phyloP scores from a whole-genome alignment of 2,888 invertebrate genomes.

The Eristalinus aeneus region DNA sequence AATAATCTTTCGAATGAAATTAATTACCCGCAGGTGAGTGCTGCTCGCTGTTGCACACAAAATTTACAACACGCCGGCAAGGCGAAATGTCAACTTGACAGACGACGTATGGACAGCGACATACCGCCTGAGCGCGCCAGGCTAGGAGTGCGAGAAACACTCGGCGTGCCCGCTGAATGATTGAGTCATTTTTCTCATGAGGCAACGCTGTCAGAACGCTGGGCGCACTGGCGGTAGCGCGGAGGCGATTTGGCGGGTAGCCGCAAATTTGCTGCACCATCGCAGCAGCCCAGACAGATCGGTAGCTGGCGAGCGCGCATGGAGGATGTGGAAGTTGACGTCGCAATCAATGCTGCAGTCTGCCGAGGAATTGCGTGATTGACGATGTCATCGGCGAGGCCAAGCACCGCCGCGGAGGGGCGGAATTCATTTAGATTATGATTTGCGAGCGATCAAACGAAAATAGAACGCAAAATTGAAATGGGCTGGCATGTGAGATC shows the following conservation, averaged over 20 bases:
- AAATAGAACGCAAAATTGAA: conserved; percentile 66
- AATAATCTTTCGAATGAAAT: conserved; percentile 70
- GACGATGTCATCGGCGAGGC: conserved; percentile 58
- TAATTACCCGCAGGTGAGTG: conserved; percentile 71
- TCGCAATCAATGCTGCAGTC: conserved; percentile 60
- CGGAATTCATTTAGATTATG: conserved; percentile 66
- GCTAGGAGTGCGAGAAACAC: conserved; percentile 25
- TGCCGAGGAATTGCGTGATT: conserved; percentile 46
- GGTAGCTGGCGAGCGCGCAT: conserved; percentile 28
- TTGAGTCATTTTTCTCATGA: conserved; percentile 71
- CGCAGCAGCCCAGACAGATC: conserved; percentile 13
- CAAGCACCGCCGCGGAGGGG: conserved; percentile 33
- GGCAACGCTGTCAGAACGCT: conserved; percentile 61
- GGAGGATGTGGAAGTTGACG: conserved; percentile 68
- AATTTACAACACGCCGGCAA: conserved; percentile 66
- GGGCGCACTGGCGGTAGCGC: conserved; percentile 38
- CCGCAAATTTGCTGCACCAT: conserved; percentile 40
- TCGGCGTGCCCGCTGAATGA: conserved; percentile 56
- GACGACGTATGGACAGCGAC: conserved; percentile 67
- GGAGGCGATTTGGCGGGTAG: conserved; percentile 66
- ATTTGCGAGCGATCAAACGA: conserved; percentile 64
- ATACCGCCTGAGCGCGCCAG: conserved; percentile 4
- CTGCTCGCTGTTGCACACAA: conserved; percentile 66
- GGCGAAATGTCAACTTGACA: conserved; percentile 70
- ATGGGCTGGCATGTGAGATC: conserved; percentile 47